Evolutionary conservation across 2,888 invertebrate species (phyloP), one percentile per base, ranked within the genome.

Genomic region (Oscheius sp.): DNA sequence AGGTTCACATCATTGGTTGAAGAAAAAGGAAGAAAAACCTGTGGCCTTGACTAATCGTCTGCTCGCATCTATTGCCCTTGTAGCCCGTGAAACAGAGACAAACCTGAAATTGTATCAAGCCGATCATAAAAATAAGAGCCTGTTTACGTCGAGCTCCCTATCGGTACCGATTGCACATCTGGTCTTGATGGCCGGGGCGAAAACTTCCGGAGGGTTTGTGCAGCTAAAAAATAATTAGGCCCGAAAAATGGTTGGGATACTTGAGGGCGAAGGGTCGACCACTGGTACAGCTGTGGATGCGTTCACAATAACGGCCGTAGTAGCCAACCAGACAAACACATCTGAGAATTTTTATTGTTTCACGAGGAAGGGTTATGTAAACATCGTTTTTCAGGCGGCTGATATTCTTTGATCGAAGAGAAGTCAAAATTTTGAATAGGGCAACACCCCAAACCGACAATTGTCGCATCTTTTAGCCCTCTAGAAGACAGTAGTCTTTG

Each of bases 41-140:
- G 32, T 9, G 13, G n/a, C 7, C 7, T 42, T 29, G 57, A 29
- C 21, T 21, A 21, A 57, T 33, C 4, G 37, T 60, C 37, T 63
- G 47, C 47, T 63, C 63, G 47, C 63, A 63, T 11, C 63, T 2
- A 63, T 63, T 63, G 10, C 63, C 63, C 10, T 63, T n/a, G 29
- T 63, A 63, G 13, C 63, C 63, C 11, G n/a, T 63, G 48, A 63
- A 63, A 48, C 63, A 63, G 11, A 48, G 7, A 48, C 63, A 63
- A 3, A 63, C 63, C 63, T 63, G 48, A 21, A 53, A 2, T 53
- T 53, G 2, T 53, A 21, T 21, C 21, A 21, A 21, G 21, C 21
- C 11, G 29, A 3, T 53, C 11, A 21, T 11, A 53, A 53, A 48
- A 62, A 62, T 3, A 42, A 58, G 11, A 13, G 58, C 21, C 21